Evolutionary conservation across 2,113 vertebrate species (phyloP), one percentile per base, ranked within the genome.

Genomic region (Rallus limicola): DNA sequence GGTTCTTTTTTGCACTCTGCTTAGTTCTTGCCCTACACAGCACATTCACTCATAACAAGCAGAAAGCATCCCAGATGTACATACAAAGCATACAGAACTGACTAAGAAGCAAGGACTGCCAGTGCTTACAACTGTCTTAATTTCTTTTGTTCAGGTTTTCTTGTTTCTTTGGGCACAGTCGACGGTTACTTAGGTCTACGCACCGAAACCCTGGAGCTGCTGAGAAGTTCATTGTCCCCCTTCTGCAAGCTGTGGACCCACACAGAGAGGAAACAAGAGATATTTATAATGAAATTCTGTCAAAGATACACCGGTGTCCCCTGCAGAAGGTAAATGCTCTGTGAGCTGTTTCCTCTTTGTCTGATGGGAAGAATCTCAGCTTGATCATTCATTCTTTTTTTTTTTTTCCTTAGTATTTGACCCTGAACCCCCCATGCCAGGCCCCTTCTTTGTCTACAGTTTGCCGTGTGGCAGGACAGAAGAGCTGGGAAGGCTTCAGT

Each of bases 221-320:
- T 97, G 97, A 92, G 79, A 99, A 91, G 93, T 98, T 98, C 88
- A 97, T 97, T 81, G 60, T 34, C 44, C 97, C 95, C 26, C 53
- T 96, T 78, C 88, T 96, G 55, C 86, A 93, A 33, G 50, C 79
- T 50, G 12, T 92, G 68, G 40, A 78, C 34, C 55, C 95, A 36
- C 33, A 48, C 5, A 63, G 38, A 48, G 46, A 84, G 28, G 36
- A 79, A 70, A 40, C 84, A 36, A 98, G 99, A 94, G 98, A 99
- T 82, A 97, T 99, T 74, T 98, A 98, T 94, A 92, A 79, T 36
- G 99, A 99, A 97, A 99, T 99, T 97, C 64, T 99, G 64, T 97
- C 97, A 46, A 88, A 98, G 71, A 91, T 59, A 26, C 99, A 99
- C 94, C 92, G 67, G 5, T 99, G 99, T 97, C 98, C 98, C 19